Base-by-base conservation (phyloP, 2,797 vertebrate species). In the Melanotaenia nigrans region DNA sequence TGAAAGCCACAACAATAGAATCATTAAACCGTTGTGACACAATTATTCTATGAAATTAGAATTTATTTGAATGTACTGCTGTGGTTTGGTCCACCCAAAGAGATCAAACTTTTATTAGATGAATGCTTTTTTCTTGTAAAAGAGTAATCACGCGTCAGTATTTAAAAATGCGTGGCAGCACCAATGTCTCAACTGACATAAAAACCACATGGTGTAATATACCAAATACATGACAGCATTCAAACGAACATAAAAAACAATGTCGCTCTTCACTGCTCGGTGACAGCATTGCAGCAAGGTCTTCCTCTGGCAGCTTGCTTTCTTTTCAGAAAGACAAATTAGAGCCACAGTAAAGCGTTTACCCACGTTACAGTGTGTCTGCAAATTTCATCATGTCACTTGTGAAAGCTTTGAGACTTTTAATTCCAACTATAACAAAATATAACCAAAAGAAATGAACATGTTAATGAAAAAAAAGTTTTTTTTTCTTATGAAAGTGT, bases 321-420 rank as follows among this genome's bases (percentile, higher is more conserved):
- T 54, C 65, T 56, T 51, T 58, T 13, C 12, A 53, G 38, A 33
- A 25, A 33, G 22, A 62, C 68, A 1, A 42, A 58, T 72, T 45
- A 65, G 25, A 77, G 57, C 33, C 67, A 1, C 49, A 61, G 57
- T 36, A 57, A 60, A 42, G 22, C 3, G 14, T 45, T 22, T 16
- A 57, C 40, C 33, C 20, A n/a, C 20, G 35, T 63, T 69, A 35
- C n/a, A 32, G 8, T 12, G 30, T 9, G 14, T 14, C 82, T 82
- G 84, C 55, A 71, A 56, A 80, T 80, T 57, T 55, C 33, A 83
- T 74, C 71, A 57, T 73, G 62, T 76, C 68, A 13, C 22, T 55
- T 13, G 20, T 55, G 38, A 77, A 16, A 60, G 67, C 71, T 72
- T 65, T 66, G 61, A 75, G 71, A 47, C 1, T 16, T 53, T 77